Evolutionary conservation across 2,888 invertebrate genomes (phyloP).

Genomic region (Rhagophthalmus giganteus): DNA sequence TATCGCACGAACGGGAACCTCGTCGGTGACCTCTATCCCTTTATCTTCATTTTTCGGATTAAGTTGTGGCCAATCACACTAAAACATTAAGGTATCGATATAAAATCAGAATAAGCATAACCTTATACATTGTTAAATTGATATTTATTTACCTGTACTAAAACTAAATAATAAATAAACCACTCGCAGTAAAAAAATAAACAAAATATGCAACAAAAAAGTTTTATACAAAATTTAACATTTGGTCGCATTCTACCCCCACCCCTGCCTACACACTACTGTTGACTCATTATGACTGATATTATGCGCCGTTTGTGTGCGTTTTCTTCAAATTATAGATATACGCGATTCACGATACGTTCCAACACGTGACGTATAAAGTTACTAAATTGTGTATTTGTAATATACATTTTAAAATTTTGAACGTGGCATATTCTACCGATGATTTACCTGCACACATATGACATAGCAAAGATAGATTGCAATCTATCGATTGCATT

Average conservation of each 20-base stretch:
- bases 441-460: no score
- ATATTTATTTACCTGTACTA: slow-evolving; percentile 60
- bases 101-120: neutral
- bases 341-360: no score
- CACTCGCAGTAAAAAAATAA: slow-evolving; percentile 68
- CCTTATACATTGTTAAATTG: slow-evolving; percentile 2
- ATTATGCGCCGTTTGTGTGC: no score
- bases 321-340: no score
- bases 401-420: no score
- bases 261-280: no score
- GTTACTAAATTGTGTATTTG: no score
- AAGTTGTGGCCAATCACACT: slow-evolving; percentile 77
- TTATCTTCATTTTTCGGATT: slow-evolving; percentile 56
- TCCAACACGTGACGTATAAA: no score
- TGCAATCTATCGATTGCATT: no score
- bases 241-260: slow-evolving; percentile 23
- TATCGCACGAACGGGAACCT: slow-evolving; percentile 71
- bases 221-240: slow-evolving; percentile 35
- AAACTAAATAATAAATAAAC: slow-evolving; percentile 75
- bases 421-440: no score
- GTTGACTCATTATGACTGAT: no score
- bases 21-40: slow-evolving; percentile 47
- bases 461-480: no score
- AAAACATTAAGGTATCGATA: slow-evolving; percentile 10
- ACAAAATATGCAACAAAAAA: slow-evolving; percentile 37